Evolutionary conservation across 2,113 vertebrate genomes (phyloP).

Genomic region (Kobus ellipsiprymnus): DNA sequence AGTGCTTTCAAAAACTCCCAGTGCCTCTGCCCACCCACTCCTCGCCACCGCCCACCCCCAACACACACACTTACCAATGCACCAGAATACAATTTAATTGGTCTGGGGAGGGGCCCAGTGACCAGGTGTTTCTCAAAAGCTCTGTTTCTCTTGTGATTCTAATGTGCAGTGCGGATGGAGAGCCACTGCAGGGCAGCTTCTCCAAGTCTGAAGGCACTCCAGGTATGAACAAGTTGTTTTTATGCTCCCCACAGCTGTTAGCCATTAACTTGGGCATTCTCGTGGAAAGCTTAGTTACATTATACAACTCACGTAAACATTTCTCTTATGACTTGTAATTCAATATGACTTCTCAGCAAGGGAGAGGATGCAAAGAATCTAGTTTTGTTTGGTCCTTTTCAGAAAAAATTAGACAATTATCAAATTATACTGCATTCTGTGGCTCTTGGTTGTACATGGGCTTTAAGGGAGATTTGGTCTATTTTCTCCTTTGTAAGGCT

Average conservation of each 20-base stretch:
- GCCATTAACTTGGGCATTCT: constrained; percentile 25
- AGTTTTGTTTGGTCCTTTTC: not conserved
- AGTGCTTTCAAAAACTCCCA: not conserved
- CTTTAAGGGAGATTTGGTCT: not conserved
- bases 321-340: not conserved
- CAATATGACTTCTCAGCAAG: not conserved
- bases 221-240: not conserved
- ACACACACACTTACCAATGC: not conserved
- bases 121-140: not conserved
- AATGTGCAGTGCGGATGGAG: not conserved
- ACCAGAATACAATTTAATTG: not conserved
- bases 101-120: not conserved
- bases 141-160: not conserved
- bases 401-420: not conserved
- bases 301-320: constrained; percentile 21
- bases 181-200: not conserved
- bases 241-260: constrained; percentile 20
- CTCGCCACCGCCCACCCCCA: not conserved
- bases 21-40: not conserved
- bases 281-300: not conserved
- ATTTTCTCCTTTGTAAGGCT: not conserved
- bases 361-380: not conserved
- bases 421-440: not conserved
- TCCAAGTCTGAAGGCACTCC: not conserved
- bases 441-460: not conserved